Evolutionary conservation across 1,140 invertebrate genomes (phyloP).

Genomic region (Lordiphosa mommai): DNA sequence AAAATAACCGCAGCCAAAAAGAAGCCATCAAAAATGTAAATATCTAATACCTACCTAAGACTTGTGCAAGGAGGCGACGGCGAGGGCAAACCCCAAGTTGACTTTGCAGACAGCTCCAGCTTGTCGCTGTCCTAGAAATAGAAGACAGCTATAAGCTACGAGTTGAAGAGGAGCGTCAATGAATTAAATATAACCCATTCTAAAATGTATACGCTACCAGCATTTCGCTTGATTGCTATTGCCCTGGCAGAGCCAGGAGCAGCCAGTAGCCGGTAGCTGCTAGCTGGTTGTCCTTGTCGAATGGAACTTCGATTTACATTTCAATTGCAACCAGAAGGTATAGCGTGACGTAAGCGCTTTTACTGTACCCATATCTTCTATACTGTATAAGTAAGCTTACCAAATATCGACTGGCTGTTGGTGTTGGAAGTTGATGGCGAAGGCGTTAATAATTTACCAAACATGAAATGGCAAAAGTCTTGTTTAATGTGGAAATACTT

Average conservation of each 20-base stretch:
- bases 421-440: background rate
- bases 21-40: slow-evolving; percentile 69
- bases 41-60: slow-evolving; percentile 49
- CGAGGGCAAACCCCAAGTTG: slow-evolving; percentile 21
- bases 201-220: slow-evolving; percentile 70
- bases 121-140: slow-evolving; percentile 49
- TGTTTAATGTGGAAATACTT: background rate
- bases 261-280: background rate
- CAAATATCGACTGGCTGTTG: slow-evolving; percentile 1
- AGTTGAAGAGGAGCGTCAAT: slow-evolving; percentile 67
- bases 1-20: slow-evolving; percentile 35
- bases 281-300: slow-evolving; percentile 50
- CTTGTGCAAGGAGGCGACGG: slow-evolving; percentile 13
- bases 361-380: slow-evolving; percentile 8
- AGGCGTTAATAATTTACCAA: slow-evolving; percentile 19
- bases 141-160: slow-evolving; percentile 9
- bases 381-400: slow-evolving; percentile 1
- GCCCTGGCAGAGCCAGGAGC: slow-evolving; percentile 13
- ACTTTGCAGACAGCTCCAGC: slow-evolving; percentile 33
- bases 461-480: slow-evolving; percentile 18
- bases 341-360: slow-evolving; percentile 50
- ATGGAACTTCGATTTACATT: slow-evolving; percentile 71
- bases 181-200: slow-evolving; percentile 72
- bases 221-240: slow-evolving; percentile 71
- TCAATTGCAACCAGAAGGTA: slow-evolving; percentile 51